Evolutionary conservation across 2,113 vertebrate species (phyloP).

Genomic region (Hypanus sabinus): DNA sequence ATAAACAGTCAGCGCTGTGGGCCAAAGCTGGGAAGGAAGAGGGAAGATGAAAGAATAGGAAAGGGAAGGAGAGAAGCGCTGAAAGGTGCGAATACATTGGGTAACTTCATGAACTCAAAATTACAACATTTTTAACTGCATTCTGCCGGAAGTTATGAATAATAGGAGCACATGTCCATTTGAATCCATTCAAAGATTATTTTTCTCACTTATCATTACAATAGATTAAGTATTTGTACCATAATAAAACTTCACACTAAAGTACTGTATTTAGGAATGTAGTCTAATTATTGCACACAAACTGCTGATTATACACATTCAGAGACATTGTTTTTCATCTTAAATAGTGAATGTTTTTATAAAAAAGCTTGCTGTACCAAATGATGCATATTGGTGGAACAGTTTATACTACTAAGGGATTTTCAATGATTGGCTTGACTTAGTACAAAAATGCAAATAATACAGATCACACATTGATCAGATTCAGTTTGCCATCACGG

Average conservation of each 20-base stretch:
- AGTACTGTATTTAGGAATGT: not conserved
- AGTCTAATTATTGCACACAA: constrained; percentile 33
- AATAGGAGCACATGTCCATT: not conserved
- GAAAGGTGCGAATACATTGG: no score
- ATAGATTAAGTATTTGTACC: constrained; percentile 1
- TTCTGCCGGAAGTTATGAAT: not conserved
- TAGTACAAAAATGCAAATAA: constrained; percentile 32
- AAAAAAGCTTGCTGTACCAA: constrained; percentile 34
- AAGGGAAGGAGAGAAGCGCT: no score
- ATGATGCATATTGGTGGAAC: constrained; percentile 35
- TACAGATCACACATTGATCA: constrained; percentile 25
- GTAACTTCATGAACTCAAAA: not conserved
- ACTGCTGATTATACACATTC: constrained; percentile 31
- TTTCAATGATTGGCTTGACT: constrained; percentile 30
- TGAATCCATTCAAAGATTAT: not conserved
- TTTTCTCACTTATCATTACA: constrained; percentile 8
- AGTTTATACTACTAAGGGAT: constrained; percentile 29
- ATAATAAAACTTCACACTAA: constrained; percentile 23
- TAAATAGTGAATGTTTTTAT: constrained; percentile 21
- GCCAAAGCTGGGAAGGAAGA: no score
- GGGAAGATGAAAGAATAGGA: no score
- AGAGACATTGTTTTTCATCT: constrained; percentile 14
- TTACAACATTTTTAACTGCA: not conserved
- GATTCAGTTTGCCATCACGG: not conserved
- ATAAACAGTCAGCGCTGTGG: no score